A percentile compares a stretch with the other conserved stretches of the same genome.
phyloP scores from a whole-genome alignment of 2,888 invertebrate species.

The Brachynemurus nebulosus region DNA sequence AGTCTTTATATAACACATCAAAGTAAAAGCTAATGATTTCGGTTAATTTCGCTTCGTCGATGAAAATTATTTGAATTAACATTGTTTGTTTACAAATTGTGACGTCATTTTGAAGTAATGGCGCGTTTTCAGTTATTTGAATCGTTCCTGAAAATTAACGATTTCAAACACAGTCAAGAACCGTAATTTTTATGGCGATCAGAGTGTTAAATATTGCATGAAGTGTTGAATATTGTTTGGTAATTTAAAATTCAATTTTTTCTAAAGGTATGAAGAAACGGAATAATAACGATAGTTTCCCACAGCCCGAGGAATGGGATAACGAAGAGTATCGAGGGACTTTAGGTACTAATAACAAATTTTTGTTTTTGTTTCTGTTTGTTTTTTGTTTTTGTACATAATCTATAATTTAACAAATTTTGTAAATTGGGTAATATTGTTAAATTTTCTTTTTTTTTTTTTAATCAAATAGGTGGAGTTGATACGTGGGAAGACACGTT shows the following conservation, averaged over 20 bases:
- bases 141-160: too few species aligned
- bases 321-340: constrained; percentile 18
- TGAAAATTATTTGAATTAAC: too few species aligned
- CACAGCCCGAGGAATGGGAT: constrained; percentile 26
- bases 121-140: too few species aligned
- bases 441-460: not conserved
- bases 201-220: too few species aligned
- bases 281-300: constrained; percentile 23
- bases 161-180: too few species aligned
- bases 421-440: not conserved
- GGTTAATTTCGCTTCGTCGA: too few species aligned
- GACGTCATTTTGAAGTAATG: too few species aligned
- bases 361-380: not conserved
- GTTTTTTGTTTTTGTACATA: not conserved
- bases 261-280: constrained; percentile 24
- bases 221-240: too few species aligned
- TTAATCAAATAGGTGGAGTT: constrained; percentile 10
- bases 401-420: not conserved
- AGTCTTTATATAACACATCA: too few species aligned
- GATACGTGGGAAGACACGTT: constrained; percentile 40
- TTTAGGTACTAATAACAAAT: constrained; percentile 3
- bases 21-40: too few species aligned
- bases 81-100: too few species aligned
- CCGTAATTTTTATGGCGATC: too few species aligned
- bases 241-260: not conserved